Evolutionary conservation across 2,888 invertebrate species (phyloP), one percentile per base, ranked within the genome.

Genomic region (Oscheius myriophilus): DNA sequence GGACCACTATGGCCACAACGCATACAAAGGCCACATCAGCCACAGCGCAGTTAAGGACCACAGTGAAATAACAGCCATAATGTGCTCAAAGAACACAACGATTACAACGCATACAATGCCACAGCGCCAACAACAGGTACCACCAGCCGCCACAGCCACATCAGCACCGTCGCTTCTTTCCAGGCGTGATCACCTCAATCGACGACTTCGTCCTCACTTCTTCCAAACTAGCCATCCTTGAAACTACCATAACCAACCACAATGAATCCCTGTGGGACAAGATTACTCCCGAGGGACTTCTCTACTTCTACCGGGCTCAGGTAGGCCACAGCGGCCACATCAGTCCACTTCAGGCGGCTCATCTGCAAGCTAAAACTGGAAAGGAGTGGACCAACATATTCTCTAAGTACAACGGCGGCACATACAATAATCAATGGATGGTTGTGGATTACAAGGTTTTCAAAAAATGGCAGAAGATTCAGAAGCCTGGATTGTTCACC

Each of bases 391-490:
- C 77, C 0, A 69, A 73, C 33, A 76, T 72, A 11, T 80, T 94
- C 82, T 90, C 91, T 0, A 88, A 89, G 16, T 91, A 90, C 85
- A 92, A 93, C 89, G 92, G 92, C 49, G 92, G 92, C 16, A 93
- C 93, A 46, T 90, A 92, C 69, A 92, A 92, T 87, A 93, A 93
- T 85, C 93, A 95, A 86, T 95, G 94, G 76, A 74, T 76, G 45
- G 69, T 80, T 18, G 90, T 93, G 0, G 92, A 93, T 87, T 91
- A 91, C 83, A 91, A 90, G 62, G 89, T 89, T 79, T 92, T 92
- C 86, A 87, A 71, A 42, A 63, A 61, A 41, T 73, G 73, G 26
- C 58, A 67, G 16, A 39, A 42, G 39, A 51, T 86, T 43, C 82
- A 79, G 9, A 73, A 81, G 6, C 76, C 71, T 39, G 85, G 90